phyloP scores from a whole-genome alignment of 2,888 invertebrate species.

The Lutraria lutraria region DNA sequence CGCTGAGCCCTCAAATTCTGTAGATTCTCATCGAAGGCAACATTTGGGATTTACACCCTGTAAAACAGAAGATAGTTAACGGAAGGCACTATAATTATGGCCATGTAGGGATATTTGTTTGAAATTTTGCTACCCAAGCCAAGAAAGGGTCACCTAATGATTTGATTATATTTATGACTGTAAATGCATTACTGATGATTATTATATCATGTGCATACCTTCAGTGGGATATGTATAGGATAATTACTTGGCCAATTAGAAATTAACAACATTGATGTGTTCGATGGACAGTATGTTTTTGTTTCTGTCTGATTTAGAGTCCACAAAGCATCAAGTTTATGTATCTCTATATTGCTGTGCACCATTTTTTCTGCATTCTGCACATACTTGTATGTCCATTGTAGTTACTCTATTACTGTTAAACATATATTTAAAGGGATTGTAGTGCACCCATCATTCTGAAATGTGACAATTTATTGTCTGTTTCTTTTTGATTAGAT shows the following conservation, averaged over 20 bases:
- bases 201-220: neutral
- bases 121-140: neutral
- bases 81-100: too few species aligned
- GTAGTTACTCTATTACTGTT: conserved; percentile 5
- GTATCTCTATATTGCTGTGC: neutral
- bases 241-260: neutral
- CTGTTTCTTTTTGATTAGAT: conserved; percentile 23
- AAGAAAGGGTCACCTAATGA: neutral
- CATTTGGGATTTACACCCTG: too few species aligned
- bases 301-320: conserved; percentile 2
- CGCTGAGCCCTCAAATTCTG: too few species aligned
- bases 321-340: neutral
- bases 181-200: neutral
- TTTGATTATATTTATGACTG: neutral
- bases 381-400: conserved; percentile 7
- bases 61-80: too few species aligned
- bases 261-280: neutral
- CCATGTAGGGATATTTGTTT: too few species aligned
- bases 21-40: too few species aligned
- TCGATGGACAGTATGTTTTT: conserved; percentile 1
- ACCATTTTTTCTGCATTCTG: conserved; percentile 26
- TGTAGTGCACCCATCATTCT: conserved; percentile 24
- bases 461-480: conserved; percentile 22
- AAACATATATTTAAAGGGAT: conserved; percentile 26
- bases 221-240: neutral